These are phyloP conservation scores for Scrobipalpa costella DNA, from an alignment of 2,888 invertebrate genomes.

Conservation along the genomic window DNA sequence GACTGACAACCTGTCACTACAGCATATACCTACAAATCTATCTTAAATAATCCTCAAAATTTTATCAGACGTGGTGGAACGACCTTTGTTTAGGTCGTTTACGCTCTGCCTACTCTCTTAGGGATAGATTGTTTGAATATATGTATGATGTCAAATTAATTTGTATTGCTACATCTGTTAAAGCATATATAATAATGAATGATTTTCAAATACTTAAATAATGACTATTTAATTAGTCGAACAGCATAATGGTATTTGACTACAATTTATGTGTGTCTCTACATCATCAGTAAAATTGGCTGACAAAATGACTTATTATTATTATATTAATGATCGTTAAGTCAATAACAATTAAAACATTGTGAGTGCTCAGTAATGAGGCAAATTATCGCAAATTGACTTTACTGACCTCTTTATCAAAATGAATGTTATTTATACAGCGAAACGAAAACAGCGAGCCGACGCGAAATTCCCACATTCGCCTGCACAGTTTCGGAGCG, in stretches of 20 bases:
- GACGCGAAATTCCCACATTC: constrained; percentile 36
- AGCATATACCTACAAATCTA: no score
- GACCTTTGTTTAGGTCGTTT: no score
- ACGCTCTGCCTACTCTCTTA: no score
- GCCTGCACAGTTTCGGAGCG: constrained; percentile 33
- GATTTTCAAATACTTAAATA: background rate
- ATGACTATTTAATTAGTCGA: background rate
- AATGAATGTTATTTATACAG: constrained; percentile 13
- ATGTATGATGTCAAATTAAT: no score
- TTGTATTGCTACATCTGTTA: no score
- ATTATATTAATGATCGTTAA: constrained; percentile 6
- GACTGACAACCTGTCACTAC: no score
- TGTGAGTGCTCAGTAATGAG: constrained; percentile 19
- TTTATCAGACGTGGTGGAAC: no score
- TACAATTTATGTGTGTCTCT: background rate
- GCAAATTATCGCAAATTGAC: constrained; percentile 22
- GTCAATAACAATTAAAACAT: constrained; percentile 16
- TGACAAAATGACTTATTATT: background rate
- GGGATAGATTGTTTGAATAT: no score
- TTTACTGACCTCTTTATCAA: constrained; percentile 25
- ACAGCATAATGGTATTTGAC: background rate
- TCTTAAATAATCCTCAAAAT: no score
- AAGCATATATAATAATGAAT: background rate
- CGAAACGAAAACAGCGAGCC: constrained; percentile 16
- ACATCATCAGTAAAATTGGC: background rate